Percentiles rank a stretch among this genome's conserved stretches.
Conservation (phyloP, 2,113 vertebrate species). For the Ptilorrhoa leucosticta region DNA sequence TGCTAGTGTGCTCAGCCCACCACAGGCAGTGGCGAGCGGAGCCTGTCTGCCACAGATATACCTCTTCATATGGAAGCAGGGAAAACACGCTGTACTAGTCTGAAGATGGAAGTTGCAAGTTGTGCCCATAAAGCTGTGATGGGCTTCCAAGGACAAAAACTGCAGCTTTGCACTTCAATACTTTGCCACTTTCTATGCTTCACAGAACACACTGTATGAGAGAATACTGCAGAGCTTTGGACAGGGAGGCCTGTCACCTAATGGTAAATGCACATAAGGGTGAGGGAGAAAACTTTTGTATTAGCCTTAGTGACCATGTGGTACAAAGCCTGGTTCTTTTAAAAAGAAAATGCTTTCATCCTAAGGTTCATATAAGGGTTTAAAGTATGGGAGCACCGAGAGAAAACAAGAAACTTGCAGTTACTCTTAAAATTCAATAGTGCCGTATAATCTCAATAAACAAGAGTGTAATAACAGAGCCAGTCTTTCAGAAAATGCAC, state of each 20-base stretch:
- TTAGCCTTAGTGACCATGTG: neutral
- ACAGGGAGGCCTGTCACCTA: neutral
- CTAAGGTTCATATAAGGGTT: neutral
- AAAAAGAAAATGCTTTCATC: neutral
- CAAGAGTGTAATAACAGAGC: neutral
- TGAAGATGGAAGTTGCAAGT: neutral
- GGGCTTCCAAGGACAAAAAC: neutral
- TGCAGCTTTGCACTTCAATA: neutral
- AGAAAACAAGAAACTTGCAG: neutral
- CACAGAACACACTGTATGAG: neutral
- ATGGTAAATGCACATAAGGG: rapidly evolving
- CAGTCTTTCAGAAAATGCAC: neutral
- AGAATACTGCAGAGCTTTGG: neutral
- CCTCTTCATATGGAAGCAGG: neutral
- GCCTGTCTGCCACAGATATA: rapidly evolving
- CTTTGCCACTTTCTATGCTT: rapidly evolving
- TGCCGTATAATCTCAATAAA: neutral
- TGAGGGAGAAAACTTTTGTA: neutral
- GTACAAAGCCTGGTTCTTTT: neutral
- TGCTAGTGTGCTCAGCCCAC: rapidly evolving
- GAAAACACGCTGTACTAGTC: neutral
- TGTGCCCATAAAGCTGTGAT: rapidly evolving
- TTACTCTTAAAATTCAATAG: neutral
- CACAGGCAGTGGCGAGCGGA: no score
- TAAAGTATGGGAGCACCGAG: neutral